These are phyloP conservation scores for Sakesphorus luctuosus DNA, from an alignment of 2,113 vertebrate species.

Conservation along the genomic window DNA sequence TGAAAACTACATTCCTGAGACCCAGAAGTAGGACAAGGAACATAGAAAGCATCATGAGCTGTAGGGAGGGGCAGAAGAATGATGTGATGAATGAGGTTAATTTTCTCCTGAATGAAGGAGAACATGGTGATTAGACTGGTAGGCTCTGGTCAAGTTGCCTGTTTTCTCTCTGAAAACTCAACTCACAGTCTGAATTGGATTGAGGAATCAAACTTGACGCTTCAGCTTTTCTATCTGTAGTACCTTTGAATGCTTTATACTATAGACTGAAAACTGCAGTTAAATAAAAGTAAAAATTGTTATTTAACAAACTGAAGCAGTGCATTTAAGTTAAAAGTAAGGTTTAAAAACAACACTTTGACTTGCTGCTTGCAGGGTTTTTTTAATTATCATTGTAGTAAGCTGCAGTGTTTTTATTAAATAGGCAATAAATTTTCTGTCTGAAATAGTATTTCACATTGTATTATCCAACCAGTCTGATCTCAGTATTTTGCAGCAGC, in stretches of 20 bases:
- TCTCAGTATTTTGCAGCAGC: background rate
- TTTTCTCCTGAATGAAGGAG: background rate
- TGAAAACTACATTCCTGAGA: background rate
- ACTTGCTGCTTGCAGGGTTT: background rate
- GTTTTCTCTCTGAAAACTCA: background rate
- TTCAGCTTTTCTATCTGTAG: background rate
- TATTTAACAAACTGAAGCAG: background rate
- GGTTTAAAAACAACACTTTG: background rate
- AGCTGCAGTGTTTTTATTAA: background rate
- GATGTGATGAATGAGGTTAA: background rate
- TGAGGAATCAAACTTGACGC: background rate
- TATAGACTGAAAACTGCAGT: background rate
- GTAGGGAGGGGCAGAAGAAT: background rate
- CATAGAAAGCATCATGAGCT: background rate
- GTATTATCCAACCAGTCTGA: background rate
- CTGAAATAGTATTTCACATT: background rate
- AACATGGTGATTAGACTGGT: background rate
- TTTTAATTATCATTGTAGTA: background rate
- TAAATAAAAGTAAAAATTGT: background rate
- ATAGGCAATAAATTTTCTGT: background rate
- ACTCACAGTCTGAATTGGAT: background rate
- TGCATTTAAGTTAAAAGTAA: background rate
- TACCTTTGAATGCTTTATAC: background rate
- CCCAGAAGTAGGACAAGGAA: background rate
- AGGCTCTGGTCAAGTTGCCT: background rate